Evolutionary conservation across 2,113 vertebrate species (phyloP), one percentile per base, ranked within the genome.

Genomic region (Sardina pilchardus): DNA sequence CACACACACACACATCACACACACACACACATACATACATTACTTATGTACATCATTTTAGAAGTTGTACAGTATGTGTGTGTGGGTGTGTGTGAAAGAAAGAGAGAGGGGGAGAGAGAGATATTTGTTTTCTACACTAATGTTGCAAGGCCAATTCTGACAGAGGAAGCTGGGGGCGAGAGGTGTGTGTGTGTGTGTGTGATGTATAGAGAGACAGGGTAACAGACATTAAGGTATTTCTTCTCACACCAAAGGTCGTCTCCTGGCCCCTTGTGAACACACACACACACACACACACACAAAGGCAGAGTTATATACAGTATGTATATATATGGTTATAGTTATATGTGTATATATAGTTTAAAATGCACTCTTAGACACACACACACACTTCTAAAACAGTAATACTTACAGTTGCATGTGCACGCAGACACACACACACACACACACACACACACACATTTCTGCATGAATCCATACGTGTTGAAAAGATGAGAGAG

Each of bases 111-210:
- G 9, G n/a, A 71, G 30, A 30, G 10, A 16, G 8, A 6, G 16
- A 47, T 47, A 9, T 47, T 47, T 34, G 9, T 14, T 30, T 71
- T 71, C 19, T 63, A 24, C 59, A 34, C 10, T 71, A 12, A 34
- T 71, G 30, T 71, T 30, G 9, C n/a, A 63, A 63, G 24, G 24
- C 21, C n/a, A 71, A 6, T 34, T 34, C 0, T 1, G 26, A 71
- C n/a, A 71, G 63, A n/a, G 34, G 63, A n/a, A n/a, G n/a, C n/a
- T n/a, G n/a, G n/a, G n/a, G n/a, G n/a, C n/a, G n/a, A n/a, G n/a
- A n/a, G n/a, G n/a, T n/a, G 82, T 56, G 82, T 53, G 50, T 56
- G 53, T 59, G 36, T 63, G 56, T 43, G 53, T 83, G 59, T 84
- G 56, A 26, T 67, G 30, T 30, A 26, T 26, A 67, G 7, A 67